Conservation (phyloP, 2,888 invertebrate species). For the Biston betularia region DNA sequence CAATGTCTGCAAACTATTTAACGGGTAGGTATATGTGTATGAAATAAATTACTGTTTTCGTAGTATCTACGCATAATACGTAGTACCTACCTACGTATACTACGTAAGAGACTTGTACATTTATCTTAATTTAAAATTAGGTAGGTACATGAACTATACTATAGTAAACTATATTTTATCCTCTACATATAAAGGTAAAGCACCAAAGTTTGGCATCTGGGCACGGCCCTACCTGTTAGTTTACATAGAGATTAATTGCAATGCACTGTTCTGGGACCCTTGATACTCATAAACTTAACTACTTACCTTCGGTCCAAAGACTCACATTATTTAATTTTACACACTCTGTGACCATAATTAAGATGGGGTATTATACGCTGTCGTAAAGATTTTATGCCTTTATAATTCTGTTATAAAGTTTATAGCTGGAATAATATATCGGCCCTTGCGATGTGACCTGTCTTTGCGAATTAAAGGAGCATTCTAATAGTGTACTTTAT, state of each 20-base stretch:
- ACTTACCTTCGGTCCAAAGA: slow-evolving; percentile 28
- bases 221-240: slow-evolving; percentile 22
- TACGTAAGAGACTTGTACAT: too few species aligned
- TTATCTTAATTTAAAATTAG: too few species aligned
- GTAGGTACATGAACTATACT: too few species aligned
- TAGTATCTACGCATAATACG: too few species aligned
- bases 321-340: slow-evolving; percentile 37
- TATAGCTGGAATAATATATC: slow-evolving; percentile 30
- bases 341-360: slow-evolving; percentile 38
- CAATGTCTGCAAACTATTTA: too few species aligned
- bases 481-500: slow-evolving; percentile 24
- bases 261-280: slow-evolving; percentile 28
- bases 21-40: too few species aligned
- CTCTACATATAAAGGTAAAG: neutral
- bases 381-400: slow-evolving; percentile 36
- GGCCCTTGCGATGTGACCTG: slow-evolving; percentile 25
- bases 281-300: slow-evolving; percentile 33
- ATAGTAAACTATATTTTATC: neutral
- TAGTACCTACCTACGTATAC: too few species aligned
- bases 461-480: slow-evolving; percentile 25
- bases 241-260: slow-evolving; percentile 36
- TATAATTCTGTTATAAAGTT: slow-evolving; percentile 39
- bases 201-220: slow-evolving; percentile 9
- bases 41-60: too few species aligned
- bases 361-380: slow-evolving; percentile 36